Conservation (phyloP, 2,888 invertebrate species). For the Pachymerium ferrugineum region DNA sequence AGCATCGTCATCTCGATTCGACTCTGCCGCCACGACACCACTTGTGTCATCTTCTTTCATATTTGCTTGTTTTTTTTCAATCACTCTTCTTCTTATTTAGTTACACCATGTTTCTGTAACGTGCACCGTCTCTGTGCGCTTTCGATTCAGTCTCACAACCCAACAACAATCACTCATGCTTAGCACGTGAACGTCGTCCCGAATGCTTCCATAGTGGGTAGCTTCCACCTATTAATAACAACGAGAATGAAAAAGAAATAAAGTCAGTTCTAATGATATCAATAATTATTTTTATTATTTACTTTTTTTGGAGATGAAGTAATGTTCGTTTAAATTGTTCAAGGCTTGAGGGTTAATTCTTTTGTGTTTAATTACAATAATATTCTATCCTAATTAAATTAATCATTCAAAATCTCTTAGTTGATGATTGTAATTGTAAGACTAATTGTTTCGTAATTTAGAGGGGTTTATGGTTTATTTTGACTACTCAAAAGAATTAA, state of each 20-base stretch:
- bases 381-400: neutral
- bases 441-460: neutral
- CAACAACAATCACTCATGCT: neutral
- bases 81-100: neutral
- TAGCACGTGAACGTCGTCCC: neutral
- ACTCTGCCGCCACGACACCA: neutral
- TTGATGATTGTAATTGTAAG: neutral
- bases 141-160: neutral
- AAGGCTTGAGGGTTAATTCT: neutral
- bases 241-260: neutral
- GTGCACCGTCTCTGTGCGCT: neutral
- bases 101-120: neutral
- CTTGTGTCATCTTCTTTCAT: conserved; percentile 36
- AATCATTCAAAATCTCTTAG: neutral
- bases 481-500: too few relatives aligned
- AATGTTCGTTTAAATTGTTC: too few relatives aligned
- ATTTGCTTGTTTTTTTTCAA: neutral
- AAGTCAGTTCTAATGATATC: neutral
- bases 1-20: neutral
- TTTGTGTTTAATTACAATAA: neutral
- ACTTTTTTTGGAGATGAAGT: too few relatives aligned
- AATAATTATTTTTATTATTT: neutral
- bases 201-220: neutral
- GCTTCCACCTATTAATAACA: neutral
- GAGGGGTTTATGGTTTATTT: too few relatives aligned